Evolutionary conservation across 2,113 vertebrate species (phyloP).

Genomic region (Eupsittula cactorum): DNA sequence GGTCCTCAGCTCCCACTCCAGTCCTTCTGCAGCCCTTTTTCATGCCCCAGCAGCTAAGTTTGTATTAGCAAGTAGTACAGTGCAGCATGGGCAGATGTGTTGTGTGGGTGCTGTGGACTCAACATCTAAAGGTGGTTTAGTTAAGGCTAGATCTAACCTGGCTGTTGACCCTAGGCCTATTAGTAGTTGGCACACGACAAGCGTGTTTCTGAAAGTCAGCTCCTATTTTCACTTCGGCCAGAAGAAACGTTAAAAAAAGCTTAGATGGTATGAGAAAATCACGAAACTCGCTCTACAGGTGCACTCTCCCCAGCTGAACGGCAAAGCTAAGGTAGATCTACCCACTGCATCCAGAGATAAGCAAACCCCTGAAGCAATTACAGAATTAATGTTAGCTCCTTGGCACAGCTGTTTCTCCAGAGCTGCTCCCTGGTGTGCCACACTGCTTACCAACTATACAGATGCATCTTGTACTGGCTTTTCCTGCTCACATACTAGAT

Average conservation of each 20-base stretch:
- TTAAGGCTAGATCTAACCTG: not conserved
- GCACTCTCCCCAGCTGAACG: not conserved
- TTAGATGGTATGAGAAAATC: not conserved
- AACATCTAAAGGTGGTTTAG: not conserved
- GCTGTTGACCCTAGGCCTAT: not conserved
- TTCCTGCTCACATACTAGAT: not conserved
- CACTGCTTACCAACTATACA: accelerated
- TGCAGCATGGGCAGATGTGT: not conserved
- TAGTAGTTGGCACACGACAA: accelerated
- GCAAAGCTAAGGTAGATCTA: not conserved
- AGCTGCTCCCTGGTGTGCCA: not conserved
- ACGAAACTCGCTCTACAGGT: not conserved
- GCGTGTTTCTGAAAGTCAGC: not conserved
- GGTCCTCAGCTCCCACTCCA: not conserved
- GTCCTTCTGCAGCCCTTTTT: not conserved
- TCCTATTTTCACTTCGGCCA: not conserved
- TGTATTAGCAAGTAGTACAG: accelerated
- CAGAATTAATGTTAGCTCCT: not conserved
- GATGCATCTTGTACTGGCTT: not conserved
- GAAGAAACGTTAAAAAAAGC: not conserved
- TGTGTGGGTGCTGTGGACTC: not conserved
- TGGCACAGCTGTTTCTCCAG: not conserved
- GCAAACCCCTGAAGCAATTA: not conserved
- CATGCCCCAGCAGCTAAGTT: accelerated
- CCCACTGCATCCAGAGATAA: not conserved